These are phyloP conservation scores for Sander lucioperca DNA, from an alignment of 2,113 vertebrate species.

Conservation along the genomic window DNA sequence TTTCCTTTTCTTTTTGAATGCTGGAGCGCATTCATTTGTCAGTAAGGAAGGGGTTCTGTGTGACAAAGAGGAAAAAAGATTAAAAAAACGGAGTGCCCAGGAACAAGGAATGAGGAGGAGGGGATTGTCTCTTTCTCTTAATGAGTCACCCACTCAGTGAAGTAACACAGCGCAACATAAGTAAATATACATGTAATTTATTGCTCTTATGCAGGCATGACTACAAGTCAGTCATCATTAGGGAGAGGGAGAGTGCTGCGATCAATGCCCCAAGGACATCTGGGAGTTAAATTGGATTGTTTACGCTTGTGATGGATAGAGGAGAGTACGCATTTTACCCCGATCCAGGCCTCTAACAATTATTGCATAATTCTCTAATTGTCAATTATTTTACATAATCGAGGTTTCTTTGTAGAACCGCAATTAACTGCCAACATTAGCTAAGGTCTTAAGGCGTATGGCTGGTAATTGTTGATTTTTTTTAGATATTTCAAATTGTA, in stretches of 20 bases:
- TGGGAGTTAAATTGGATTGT: slow-evolving; percentile 62
- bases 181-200: slow-evolving; percentile 52
- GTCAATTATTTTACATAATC: too few species aligned
- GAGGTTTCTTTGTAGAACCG: too few species aligned
- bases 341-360: neutral
- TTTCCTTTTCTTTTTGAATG: slow-evolving; percentile 39
- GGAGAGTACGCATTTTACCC: neutral
- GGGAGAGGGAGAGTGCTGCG: slow-evolving; percentile 31
- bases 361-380: too few species aligned
- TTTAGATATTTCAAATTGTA: too few species aligned
- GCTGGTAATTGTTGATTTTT: too few species aligned
- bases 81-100: neutral
- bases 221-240: slow-evolving; percentile 65
- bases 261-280: slow-evolving; percentile 62
- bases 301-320: slow-evolving; percentile 52
- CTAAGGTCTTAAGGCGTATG: too few species aligned
- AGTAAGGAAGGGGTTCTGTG: neutral
- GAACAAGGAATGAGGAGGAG: slow-evolving; percentile 42
- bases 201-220: slow-evolving; percentile 27
- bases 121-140: slow-evolving; percentile 49
- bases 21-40: slow-evolving; percentile 14
- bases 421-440: too few species aligned
- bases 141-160: slow-evolving; percentile 56
- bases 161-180: slow-evolving; percentile 38
- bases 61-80: slow-evolving; percentile 29